A percentile compares a stretch with the other conserved stretches of the same genome.
These are phyloP conservation scores for Hipparchia semele DNA, from an alignment of 2,888 invertebrate species.

Conservation along the genomic window DNA sequence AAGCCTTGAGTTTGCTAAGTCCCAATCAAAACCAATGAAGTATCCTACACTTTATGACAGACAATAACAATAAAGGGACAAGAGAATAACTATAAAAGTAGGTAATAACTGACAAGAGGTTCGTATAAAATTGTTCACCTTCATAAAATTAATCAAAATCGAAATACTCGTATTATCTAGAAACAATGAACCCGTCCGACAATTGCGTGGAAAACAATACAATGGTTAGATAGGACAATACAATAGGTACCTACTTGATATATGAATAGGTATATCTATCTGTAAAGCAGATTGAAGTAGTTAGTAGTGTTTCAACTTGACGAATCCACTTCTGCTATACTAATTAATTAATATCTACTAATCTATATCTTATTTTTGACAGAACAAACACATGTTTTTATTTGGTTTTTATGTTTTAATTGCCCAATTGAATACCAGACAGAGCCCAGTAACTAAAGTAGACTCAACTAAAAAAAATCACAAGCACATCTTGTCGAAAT, in stretches of 20 bases:
- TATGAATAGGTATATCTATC: no score
- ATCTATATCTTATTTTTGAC: no score
- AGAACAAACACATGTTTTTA: background rate
- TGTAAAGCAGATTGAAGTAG: background rate
- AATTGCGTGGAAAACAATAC: slow-evolving; percentile 4
- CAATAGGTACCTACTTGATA: background rate
- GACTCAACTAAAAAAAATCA: slow-evolving; percentile 11
- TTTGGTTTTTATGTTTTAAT: background rate
- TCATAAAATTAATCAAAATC: slow-evolving; percentile 12
- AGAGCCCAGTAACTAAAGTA: background rate
- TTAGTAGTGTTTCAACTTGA: background rate
- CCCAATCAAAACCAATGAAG: background rate
- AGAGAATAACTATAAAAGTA: background rate
- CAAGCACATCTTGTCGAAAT: background rate
- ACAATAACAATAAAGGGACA: background rate
- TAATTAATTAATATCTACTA: background rate
- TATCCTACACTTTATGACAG: background rate
- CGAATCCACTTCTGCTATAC: background rate
- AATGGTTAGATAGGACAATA: background rate
- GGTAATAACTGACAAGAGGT: background rate
- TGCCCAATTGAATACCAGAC: background rate
- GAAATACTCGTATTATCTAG: background rate
- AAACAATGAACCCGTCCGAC: slow-evolving; percentile 3
- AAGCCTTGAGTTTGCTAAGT: background rate
- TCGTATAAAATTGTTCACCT: slow-evolving; percentile 3